These are phyloP conservation scores for Alsophila aescularia DNA, from an alignment of 2,888 invertebrate genomes.

Conservation along the genomic window DNA sequence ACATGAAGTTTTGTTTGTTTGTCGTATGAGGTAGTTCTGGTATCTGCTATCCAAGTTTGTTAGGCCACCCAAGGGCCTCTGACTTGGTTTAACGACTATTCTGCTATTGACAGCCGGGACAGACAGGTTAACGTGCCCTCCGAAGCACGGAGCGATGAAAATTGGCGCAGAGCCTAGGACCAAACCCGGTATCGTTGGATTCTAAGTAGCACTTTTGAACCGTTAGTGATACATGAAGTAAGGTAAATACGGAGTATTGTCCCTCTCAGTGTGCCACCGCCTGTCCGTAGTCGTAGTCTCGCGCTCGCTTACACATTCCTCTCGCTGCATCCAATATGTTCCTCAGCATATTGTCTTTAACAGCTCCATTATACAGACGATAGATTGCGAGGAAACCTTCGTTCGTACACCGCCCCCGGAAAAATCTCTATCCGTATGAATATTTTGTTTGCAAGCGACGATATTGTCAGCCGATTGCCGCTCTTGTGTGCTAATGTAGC, in stretches of 20 bases:
- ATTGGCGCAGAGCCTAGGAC: too few species aligned
- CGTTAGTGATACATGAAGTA: background rate
- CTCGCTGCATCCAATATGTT: conserved; percentile 83
- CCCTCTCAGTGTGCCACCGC: conserved; percentile 43
- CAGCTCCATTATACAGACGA: conserved; percentile 80
- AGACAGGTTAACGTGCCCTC: too few species aligned
- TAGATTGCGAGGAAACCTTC: conserved; percentile 56
- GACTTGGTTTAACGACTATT: too few species aligned
- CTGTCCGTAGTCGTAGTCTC: conserved; percentile 53
- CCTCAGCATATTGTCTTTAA: conserved; percentile 83
- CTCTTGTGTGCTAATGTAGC: conserved; percentile 9
- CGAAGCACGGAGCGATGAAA: too few species aligned
- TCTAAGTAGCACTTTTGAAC: too few species aligned
- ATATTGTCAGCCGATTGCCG: conserved; percentile 20
- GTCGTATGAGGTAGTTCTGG: too few species aligned
- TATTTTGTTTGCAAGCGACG: conserved; percentile 58
- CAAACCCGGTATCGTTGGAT: too few species aligned
- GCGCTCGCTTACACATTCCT: conserved; percentile 82
- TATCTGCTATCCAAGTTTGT: too few species aligned
- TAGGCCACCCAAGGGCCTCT: too few species aligned
- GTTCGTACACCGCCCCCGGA: conserved; percentile 45
- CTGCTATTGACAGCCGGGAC: too few species aligned
- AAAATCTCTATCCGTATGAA: conserved; percentile 62
- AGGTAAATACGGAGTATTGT: background rate
- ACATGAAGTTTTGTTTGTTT: too few species aligned